Conservation (phyloP, 2,888 invertebrate species). For the Morpho helenor region DNA sequence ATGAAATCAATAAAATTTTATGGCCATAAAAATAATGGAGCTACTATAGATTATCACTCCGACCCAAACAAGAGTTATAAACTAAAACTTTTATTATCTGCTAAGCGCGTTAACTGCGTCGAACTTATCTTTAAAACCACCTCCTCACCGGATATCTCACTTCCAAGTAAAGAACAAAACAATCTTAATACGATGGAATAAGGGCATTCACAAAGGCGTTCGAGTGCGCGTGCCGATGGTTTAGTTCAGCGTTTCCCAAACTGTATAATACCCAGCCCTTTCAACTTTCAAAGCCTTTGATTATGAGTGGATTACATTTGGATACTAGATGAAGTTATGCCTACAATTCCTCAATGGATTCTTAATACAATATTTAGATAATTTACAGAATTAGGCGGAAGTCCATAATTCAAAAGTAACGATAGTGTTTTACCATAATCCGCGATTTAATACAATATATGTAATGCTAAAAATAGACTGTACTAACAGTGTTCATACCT, state of each 20-base stretch:
- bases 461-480: too few species aligned
- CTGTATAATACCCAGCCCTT: background rate
- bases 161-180: conserved; percentile 64
- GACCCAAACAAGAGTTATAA: conserved; percentile 10
- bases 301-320: too few species aligned
- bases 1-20: conserved; percentile 2
- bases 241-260: conserved; percentile 11
- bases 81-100: conserved; percentile 15
- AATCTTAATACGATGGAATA: conserved; percentile 40
- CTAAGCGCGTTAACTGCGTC: conserved; percentile 15
- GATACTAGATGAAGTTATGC: too few species aligned
- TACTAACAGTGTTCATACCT: too few species aligned
- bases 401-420: too few species aligned
- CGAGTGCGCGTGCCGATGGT: conserved; percentile 62
- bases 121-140: conserved; percentile 17
- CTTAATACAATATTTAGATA: too few species aligned
- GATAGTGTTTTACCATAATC: too few species aligned
- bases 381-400: too few species aligned
- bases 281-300: too few species aligned
- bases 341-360: too few species aligned
- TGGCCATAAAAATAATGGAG: conserved; percentile 4
- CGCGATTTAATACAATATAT: too few species aligned
- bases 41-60: conserved; percentile 9
- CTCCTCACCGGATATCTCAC: conserved; percentile 56
- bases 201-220: conserved; percentile 17